Evolutionary conservation across 2,797 vertebrate species (phyloP), one percentile per base, ranked within the genome.

Genomic region (Molossus molossus): DNA sequence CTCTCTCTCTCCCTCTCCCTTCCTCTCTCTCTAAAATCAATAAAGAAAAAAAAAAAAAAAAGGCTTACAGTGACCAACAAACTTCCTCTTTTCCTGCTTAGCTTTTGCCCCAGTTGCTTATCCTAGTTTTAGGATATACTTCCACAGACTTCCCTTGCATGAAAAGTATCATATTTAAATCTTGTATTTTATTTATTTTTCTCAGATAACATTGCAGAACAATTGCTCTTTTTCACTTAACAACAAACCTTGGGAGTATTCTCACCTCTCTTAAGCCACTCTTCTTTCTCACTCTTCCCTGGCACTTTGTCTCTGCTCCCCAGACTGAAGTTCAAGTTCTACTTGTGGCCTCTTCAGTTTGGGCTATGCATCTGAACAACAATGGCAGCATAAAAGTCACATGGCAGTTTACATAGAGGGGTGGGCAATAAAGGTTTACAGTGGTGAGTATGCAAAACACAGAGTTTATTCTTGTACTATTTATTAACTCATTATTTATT

Each of bases 1-100:
- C 3, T 45, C 6, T 45, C 40, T 45, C 40, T 45, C 40, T 45
- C 40, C 40, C 40, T 45, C 40, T 45, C 40, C 40, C 40, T 45
- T 45, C 40, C 6, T 45, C 40, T 45, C 40, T 45, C 40, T 45
- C 40, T 45, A 45, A 45, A 45, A 45, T 45, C 40, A 45, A 45
- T 45, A 45, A 33, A 33, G 33, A 33, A 33, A 33, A 33, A 33
- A 33, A 33, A 33, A 33, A 33, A 3, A 33, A 33, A 33, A 33
- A 33, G 33, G 40, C 58, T 65, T 48, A 73, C 8, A 37, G n/a
- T 91, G 50, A 73, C 18, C 29, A 55, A 40, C 18, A 33, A 55
- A 40, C 20, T 40, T 82, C 93, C 65, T 87, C 50, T 73, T 87
- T 65, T 91, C 27, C 57, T 93, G 48, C 6, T 91, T 9, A 72